Evolutionary conservation across 2,113 vertebrate species (phyloP), one percentile per base, ranked within the genome.

Genomic region (Glaucomys volans): DNA sequence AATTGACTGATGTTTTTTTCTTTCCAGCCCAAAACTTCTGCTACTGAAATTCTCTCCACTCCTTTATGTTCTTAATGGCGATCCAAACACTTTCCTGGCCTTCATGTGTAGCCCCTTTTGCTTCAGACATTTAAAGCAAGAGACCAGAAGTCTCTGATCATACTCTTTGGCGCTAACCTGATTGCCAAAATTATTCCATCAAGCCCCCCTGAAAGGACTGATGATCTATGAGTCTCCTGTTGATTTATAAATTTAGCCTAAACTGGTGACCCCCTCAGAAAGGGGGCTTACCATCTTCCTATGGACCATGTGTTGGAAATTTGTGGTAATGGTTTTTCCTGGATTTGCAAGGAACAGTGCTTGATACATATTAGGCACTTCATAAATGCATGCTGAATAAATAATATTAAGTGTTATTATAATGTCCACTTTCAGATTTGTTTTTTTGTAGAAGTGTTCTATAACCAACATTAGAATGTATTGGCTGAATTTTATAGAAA

Each of bases 371-470:
- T 16, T n/a, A 72, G 24, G 1, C 6, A 75, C 22, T 77, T 88
- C 50, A 74, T 64, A 97, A 80, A 91, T 72, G 90, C 32, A 92
- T 80, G 11, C 37, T 94, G 42, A 92, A 69, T 24, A 44, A 30
- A 44, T 74, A 62, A 64, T 47, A 12, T 82, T 66, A 79, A 30
- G 22, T 37, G 47, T 85, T 57, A 20, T 71, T n/a, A 30, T 28
- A 66, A 79, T 71, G 28, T 71, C n/a, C 10, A 20, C 1, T 42
- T 88, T n/a, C 59, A 91, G 57, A 64, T 50, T 59, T 62, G 9
- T 59, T 59, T 82, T 57, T 72, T 87, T 64, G 14, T 71, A 76
- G 13, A 16, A 32, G 7, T 40, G 81, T 76, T 64, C 18, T 50
- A 50, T 1, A 87, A 13, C 32, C 40, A 67, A 14, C 28, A 71